Conservation (phyloP, 1,140 invertebrate genomes). For the Neodiprion virginianus region DNA sequence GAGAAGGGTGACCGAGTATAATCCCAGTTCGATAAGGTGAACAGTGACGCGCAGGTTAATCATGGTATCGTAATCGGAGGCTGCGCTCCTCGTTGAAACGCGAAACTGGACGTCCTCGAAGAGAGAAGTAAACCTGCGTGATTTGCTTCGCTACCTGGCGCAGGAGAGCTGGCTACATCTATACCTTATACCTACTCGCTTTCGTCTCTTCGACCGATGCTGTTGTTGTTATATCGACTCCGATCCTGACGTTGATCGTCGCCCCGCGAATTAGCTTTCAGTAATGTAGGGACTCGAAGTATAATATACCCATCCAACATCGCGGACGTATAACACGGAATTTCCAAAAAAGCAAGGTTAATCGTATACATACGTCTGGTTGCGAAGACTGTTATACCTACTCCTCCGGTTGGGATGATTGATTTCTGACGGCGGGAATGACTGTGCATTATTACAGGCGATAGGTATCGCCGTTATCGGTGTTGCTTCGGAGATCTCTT, state of each 20-base stretch:
- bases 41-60: not conserved
- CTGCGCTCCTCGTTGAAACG: not conserved
- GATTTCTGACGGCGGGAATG: no score
- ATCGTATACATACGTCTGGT: no score
- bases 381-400: no score
- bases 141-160: not conserved
- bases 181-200: not conserved
- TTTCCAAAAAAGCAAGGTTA: no score
- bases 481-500: no score
- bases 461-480: no score
- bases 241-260: not conserved
- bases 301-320: no score
- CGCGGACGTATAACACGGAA: no score
- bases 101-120: slow-evolving; percentile 18
- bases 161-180: not conserved
- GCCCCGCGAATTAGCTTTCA: not conserved
- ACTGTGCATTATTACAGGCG: no score
- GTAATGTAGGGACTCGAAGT: no score
- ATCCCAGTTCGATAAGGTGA: not conserved
- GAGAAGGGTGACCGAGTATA: not conserved
- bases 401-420: no score
- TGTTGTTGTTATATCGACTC: not conserved
- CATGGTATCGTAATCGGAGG: not conserved
- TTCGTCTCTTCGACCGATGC: not conserved
- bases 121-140: slow-evolving; percentile 6